phyloP scores from a whole-genome alignment of 2,797 vertebrate species.

The Champsocephalus gunnari region DNA sequence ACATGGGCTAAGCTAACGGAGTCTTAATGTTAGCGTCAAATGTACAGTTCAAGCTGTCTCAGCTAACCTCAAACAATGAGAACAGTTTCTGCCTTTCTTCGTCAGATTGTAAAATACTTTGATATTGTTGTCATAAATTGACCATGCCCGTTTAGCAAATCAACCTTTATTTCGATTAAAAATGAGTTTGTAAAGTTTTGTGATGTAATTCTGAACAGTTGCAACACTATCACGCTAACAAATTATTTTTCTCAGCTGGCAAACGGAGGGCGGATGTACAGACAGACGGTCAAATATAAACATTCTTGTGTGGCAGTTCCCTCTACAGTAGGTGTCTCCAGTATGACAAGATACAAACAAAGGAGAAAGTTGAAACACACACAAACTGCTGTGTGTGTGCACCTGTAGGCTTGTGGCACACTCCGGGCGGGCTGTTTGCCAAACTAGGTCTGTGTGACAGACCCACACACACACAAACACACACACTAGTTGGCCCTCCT shows the following conservation, averaged over 20 bases:
- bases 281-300: no score
- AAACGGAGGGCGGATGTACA: no score
- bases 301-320: no score
- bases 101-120: background rate
- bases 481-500: slow-evolving; percentile 55
- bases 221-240: no score
- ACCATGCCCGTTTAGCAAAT: no score
- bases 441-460: slow-evolving; percentile 27
- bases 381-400: slow-evolving; percentile 38
- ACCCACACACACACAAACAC: slow-evolving; percentile 34
- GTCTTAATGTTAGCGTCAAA: background rate
- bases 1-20: background rate
- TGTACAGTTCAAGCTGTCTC: slow-evolving; percentile 2
- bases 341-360: background rate
- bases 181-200: no score
- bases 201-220: no score
- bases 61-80: background rate
- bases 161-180: no score
- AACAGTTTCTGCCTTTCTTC: background rate
- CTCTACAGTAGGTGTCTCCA: no score
- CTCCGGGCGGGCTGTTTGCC: slow-evolving; percentile 31
- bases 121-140: no score
- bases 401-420: slow-evolving; percentile 66
- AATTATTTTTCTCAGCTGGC: no score
- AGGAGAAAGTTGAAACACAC: slow-evolving; percentile 14